Evolutionary conservation across 2,888 invertebrate genomes (phyloP), one percentile per base, ranked within the genome.

Genomic region (Parnassius orleans): DNA sequence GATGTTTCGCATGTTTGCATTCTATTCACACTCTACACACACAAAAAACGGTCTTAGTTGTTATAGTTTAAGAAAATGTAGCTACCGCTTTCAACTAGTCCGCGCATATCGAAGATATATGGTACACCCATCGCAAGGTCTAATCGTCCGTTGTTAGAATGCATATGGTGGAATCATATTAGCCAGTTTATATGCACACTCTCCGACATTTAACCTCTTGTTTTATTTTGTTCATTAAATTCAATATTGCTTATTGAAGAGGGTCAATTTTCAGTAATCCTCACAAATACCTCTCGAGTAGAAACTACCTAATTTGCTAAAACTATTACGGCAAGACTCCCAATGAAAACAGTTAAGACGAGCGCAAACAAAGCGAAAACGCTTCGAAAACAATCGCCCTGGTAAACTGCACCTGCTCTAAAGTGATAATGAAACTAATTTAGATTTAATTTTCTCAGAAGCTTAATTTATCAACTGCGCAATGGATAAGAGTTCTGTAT

Each of bases 381-480:
- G 51, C 61, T 59, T 24, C 56, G 48, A 57, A 54, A 66, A 65
- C 66, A 56, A 61, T 61, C 63, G 60, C 65, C 58, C 66, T 66
- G 66, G 67, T 66, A 63, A 58, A 56, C 53, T 57, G 61, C 57
- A 66, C 78, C 79, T 80, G 81, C 75, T 66, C 66, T 61, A 55
- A 52, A 63, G 68, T 66, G 81, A 80, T 80, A 81, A 78, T 79
- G 76, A 75, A 76, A 75, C 77, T 77, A 77, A 80, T 80, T 79
- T 76, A 72, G 72, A 70, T 72, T 73, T 69, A 72, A 65, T 69
- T 66, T 47, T 52, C 57, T 56, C 56, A 24, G 41, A 60, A 60
- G 43, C 19, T 42, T 54, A 60, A 60, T 60, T 60, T 50, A 60
- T 60, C 54, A 2, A 51, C 11, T 19, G 10, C 24, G 15, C 19